Conservation (phyloP, 2,113 vertebrate species). For the Passer montanus region DNA sequence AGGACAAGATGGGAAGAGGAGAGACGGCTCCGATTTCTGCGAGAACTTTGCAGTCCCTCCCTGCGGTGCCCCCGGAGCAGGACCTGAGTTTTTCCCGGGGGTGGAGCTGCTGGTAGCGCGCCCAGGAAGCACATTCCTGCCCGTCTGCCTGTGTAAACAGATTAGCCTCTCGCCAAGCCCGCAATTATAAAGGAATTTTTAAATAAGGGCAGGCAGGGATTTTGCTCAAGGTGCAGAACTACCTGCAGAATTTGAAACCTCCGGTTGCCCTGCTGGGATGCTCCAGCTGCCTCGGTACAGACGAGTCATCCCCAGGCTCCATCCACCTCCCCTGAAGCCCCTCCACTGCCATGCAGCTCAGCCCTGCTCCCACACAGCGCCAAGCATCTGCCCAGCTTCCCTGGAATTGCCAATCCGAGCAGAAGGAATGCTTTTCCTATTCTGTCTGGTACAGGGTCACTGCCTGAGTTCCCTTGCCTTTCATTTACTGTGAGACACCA, state of each 20-base stretch:
- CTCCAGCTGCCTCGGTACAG: background rate
- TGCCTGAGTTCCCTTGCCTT: fast-evolving
- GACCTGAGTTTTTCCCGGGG: background rate
- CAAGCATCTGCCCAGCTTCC: background rate
- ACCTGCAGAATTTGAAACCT: background rate
- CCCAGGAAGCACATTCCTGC: slow-evolving; percentile 20
- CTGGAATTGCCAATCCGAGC: background rate
- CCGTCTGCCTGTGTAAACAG: background rate
- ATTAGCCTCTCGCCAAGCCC: background rate
- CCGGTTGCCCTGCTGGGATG: background rate
- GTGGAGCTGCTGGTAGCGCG: background rate
- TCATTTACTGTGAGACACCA: background rate
- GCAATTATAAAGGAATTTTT: slow-evolving; percentile 47
- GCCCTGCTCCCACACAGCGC: no score
- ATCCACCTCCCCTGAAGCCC: background rate
- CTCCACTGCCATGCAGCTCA: fast-evolving
- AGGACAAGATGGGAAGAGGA: background rate
- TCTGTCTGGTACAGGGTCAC: background rate
- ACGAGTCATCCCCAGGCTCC: background rate
- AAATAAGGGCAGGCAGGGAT: background rate
- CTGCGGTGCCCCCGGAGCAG: background rate
- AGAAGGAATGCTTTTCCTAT: background rate
- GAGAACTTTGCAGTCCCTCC: background rate
- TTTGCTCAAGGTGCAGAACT: background rate
- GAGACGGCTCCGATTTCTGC: background rate